phyloP scores from a whole-genome alignment of 2,888 invertebrate genomes.

The Epinotia demarniana region DNA sequence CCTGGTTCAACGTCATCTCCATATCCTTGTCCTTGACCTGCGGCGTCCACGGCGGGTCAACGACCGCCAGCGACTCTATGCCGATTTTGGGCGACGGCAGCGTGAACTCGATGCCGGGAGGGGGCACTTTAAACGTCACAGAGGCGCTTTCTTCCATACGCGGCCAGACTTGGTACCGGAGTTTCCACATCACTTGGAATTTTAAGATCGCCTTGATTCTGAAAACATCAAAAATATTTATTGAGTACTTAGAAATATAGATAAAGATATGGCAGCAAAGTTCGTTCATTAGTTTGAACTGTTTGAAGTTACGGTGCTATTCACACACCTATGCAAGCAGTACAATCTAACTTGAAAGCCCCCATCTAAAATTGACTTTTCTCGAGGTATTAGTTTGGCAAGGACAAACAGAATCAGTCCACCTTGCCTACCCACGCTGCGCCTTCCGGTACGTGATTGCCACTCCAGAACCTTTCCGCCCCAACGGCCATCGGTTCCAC shows the following conservation, averaged over 20 bases:
- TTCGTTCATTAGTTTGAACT: no score
- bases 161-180: conserved; percentile 99
- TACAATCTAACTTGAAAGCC: no score
- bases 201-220: conserved; percentile 84
- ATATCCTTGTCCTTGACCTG: conserved; percentile 99
- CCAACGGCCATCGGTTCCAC: no score
- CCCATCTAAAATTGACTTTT: no score
- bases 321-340: no score
- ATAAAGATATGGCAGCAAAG: no score
- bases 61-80: conserved; percentile 95
- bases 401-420: no score
- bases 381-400: not conserved
- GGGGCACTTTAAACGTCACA: conserved; percentile 98
- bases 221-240: conserved; percentile 42
- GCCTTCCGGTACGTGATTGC: no score
- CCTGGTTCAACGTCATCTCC: conserved; percentile 99
- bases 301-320: no score
- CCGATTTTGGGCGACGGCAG: conserved; percentile 99
- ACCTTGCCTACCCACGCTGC: no score
- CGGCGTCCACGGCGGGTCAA: conserved; percentile 99
- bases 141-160: conserved; percentile 99
- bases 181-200: conserved; percentile 98
- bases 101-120: conserved; percentile 99
- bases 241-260: no score
- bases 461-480: no score